Percentiles rank a stretch among this genome's conserved stretches.
phyloP scores from a whole-genome alignment of 1,140 invertebrate species.

The Argopecten irradians region DNA sequence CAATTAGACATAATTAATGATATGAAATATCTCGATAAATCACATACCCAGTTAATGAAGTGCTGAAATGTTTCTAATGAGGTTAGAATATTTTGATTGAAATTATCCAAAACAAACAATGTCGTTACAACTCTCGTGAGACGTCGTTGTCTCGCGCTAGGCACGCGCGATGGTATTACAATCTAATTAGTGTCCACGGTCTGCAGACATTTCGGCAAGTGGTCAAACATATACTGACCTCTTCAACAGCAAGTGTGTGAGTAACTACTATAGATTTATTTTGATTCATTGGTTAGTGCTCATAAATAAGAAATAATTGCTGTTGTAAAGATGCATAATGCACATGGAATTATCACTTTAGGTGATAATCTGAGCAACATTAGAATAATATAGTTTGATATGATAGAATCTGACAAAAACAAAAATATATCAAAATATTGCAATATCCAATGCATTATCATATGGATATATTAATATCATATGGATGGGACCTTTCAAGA shows the following conservation, averaged over 20 bases:
- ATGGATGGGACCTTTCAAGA: no score
- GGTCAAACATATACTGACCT: not conserved
- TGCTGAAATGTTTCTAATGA: not conserved
- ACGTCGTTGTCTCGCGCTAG: not conserved
- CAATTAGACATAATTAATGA: not conserved
- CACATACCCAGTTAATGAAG: not conserved
- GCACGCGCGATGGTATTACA: not conserved
- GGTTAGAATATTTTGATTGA: conserved; percentile 11
- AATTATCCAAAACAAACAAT: conserved; percentile 17
- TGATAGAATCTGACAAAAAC: no score
- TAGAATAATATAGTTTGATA: no score
- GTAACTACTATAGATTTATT: not conserved
- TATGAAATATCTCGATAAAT: not conserved
- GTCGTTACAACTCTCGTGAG: not conserved
- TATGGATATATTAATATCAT: no score
- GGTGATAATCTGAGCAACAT: no score
- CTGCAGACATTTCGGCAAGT: not conserved
- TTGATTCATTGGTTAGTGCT: not conserved
- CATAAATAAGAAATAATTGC: no score
- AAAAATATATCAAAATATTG: no score
- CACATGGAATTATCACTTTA: no score
- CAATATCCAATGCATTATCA: no score
- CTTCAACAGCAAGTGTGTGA: not conserved
- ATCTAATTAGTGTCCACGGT: not conserved
- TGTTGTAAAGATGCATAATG: no score